Evolutionary conservation across 2,113 vertebrate genomes (phyloP).

Genomic region (Cricetomys ansorgei): DNA sequence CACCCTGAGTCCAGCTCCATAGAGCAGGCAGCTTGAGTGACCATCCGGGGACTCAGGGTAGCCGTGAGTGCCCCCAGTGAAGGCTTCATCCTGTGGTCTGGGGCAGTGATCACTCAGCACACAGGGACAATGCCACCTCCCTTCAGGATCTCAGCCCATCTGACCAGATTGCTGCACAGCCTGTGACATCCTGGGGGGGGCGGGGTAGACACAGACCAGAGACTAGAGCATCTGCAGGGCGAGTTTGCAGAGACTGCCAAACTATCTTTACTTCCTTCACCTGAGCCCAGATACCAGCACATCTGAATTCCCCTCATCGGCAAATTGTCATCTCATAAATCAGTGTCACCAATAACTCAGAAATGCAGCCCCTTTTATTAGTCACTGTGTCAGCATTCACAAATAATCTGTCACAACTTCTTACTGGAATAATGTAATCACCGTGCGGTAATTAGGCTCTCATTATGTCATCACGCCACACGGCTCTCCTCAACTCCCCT

Average conservation of each 20-base stretch:
- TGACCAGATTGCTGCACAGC: background rate
- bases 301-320: background rate
- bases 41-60: background rate
- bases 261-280: too few relatives aligned
- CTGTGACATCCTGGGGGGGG: background rate
- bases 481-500: accelerated
- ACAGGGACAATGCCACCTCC: background rate
- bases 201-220: too few relatives aligned
- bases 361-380: background rate
- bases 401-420: background rate
- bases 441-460: accelerated
- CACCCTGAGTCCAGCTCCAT: background rate
- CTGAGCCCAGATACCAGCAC: background rate
- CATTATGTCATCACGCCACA: accelerated
- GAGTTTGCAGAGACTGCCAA: background rate
- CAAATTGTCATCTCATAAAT: background rate
- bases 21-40: background rate
- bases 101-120: background rate
- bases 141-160: background rate
- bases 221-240: background rate
- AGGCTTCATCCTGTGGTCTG: too few relatives aligned
- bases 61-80: background rate
- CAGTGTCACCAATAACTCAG: background rate
- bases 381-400: background rate
- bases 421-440: background rate